A percentile compares a stretch with the other conserved stretches of the same genome.
Evolutionary conservation across 2,113 vertebrate species (phyloP).

Genomic region (Scomber scombrus): DNA sequence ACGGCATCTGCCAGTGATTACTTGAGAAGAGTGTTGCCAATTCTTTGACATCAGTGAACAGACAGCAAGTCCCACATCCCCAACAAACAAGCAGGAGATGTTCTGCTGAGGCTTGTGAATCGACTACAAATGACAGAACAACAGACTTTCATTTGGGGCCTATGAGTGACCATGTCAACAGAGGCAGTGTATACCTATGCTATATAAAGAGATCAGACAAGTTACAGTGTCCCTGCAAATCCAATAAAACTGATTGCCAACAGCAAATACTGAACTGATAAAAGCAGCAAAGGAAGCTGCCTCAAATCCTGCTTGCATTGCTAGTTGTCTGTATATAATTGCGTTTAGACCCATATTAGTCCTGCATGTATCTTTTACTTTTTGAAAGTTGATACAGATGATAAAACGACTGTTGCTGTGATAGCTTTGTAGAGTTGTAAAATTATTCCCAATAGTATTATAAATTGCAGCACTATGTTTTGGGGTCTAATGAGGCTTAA

Average conservation of each 20-base stretch:
- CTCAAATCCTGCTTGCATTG: neutral
- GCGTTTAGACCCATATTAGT: too few species aligned
- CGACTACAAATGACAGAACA: conserved; percentile 26
- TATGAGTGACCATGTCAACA: conserved; percentile 21
- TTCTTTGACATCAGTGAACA: conserved; percentile 52
- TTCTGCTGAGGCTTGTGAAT: conserved; percentile 41
- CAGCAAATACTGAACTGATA: conserved; percentile 11
- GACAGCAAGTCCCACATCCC: conserved; percentile 39
- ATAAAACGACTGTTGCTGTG: too few species aligned
- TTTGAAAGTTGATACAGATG: too few species aligned
- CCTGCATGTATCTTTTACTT: too few species aligned
- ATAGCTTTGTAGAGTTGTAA: too few species aligned
- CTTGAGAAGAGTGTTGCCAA: conserved; percentile 32
- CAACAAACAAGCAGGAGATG: conserved; percentile 38
- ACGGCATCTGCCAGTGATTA: conserved; percentile 46
- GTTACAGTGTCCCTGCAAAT: neutral
- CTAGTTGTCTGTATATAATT: too few species aligned
- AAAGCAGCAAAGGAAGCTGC: neutral
- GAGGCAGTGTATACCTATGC: neutral
- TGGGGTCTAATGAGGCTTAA: too few species aligned
- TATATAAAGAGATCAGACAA: conserved; percentile 16
- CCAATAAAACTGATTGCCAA: neutral
- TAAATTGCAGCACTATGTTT: too few species aligned
- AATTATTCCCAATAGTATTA: too few species aligned
- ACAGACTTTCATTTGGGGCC: conserved; percentile 18